These are phyloP conservation scores for Microtus montanus DNA, from an alignment of 2,113 vertebrate species.

Conservation along the genomic window DNA sequence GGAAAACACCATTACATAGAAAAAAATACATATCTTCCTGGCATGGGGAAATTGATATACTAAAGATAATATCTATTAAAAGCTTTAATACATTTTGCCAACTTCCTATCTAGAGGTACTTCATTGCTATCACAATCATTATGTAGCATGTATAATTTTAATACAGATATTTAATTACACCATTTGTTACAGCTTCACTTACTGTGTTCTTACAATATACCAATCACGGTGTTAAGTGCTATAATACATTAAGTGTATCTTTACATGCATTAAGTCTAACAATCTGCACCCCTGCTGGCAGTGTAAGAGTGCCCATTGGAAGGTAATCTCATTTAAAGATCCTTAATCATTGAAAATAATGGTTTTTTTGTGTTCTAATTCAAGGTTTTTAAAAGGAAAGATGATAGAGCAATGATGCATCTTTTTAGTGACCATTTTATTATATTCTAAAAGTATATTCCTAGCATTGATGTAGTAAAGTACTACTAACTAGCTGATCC, in stretches of 20 bases:
- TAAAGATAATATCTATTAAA: not conserved
- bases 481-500: not conserved
- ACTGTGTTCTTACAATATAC: conserved; percentile 42
- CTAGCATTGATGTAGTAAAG: not conserved
- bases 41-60: not conserved
- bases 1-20: not conserved
- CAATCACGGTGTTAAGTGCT: conserved; percentile 50
- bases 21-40: conserved; percentile 1
- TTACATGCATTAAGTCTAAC: conserved; percentile 24
- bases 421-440: not conserved
- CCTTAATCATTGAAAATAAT: conserved; percentile 14
- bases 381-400: not conserved
- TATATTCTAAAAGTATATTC: not conserved
- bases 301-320: not conserved
- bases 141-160: conserved; percentile 52
- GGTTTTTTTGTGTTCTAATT: conserved; percentile 1
- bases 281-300: not conserved
- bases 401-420: not conserved
- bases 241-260: conserved; percentile 43
- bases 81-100: conserved; percentile 41
- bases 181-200: conserved; percentile 55
- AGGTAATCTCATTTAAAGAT: not conserved
- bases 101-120: conserved; percentile 49
- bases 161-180: conserved; percentile 52
- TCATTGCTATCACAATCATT: conserved; percentile 58